Conservation (phyloP, 2,113 vertebrate genomes). For the Scomber japonicus region DNA sequence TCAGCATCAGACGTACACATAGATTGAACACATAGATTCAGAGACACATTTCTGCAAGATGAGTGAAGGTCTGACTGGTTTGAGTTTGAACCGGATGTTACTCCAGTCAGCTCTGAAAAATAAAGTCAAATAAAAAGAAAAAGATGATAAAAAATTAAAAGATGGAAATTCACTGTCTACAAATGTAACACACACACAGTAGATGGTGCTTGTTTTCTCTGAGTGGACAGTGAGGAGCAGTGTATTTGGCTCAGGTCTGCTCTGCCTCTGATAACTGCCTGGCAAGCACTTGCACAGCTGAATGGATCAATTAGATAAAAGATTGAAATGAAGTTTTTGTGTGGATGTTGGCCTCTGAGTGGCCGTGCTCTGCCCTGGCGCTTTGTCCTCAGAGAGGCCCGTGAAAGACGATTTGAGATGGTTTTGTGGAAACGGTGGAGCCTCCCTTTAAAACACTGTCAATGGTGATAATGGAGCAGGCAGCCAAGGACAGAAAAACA, state of each 20-base stretch:
- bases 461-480: slow-evolving; percentile 32
- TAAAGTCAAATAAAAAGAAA: too few relatives aligned
- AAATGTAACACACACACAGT: too few relatives aligned
- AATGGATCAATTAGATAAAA: slow-evolving; percentile 39
- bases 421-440: slow-evolving; percentile 27
- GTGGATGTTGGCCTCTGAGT: slow-evolving; percentile 21
- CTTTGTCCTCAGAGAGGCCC: slow-evolving; percentile 32
- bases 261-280: neutral
- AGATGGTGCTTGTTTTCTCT: too few relatives aligned
- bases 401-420: slow-evolving; percentile 43
- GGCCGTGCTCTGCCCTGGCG: slow-evolving; percentile 14
- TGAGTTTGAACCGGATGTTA: too few relatives aligned
- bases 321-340: slow-evolving; percentile 40
- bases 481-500: slow-evolving; percentile 18
- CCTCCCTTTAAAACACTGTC: slow-evolving; percentile 46
- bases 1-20: too few relatives aligned
- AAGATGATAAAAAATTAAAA: too few relatives aligned
- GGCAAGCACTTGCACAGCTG: neutral
- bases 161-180: too few relatives aligned
- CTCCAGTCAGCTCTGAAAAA: too few relatives aligned
- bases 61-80: too few relatives aligned
- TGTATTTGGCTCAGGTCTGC: neutral
- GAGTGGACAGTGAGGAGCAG: neutral
- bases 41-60: too few relatives aligned
- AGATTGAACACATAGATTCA: too few relatives aligned